phyloP scores from a whole-genome alignment of 2,888 invertebrate genomes.

The Ichneumon xanthorius region DNA sequence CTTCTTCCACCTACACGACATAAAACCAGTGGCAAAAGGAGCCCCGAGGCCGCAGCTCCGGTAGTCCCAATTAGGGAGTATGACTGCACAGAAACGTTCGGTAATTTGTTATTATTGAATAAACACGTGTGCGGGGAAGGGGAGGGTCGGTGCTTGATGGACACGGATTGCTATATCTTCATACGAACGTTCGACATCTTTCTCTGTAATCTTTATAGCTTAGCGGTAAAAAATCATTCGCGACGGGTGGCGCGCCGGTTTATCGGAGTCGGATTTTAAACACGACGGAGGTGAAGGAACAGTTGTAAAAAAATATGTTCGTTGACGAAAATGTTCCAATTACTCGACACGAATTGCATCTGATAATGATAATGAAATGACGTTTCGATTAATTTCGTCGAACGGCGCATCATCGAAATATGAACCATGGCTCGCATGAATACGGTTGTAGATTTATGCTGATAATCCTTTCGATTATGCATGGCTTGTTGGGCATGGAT shows the following conservation, averaged over 20 bases:
- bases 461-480: slow-evolving; percentile 1
- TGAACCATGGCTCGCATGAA: not conserved
- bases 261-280: not conserved
- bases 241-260: not conserved
- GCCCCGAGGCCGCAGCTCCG: slow-evolving; percentile 62
- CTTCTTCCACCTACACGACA: slow-evolving; percentile 67
- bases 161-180: slow-evolving; percentile 31
- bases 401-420: slow-evolving; percentile 2
- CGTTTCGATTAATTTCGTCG: slow-evolving; percentile 25
- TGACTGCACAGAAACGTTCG: slow-evolving; percentile 82
- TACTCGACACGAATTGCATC: not conserved
- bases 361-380: not conserved
- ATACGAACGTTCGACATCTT: slow-evolving; percentile 5
- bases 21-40: slow-evolving; percentile 55
- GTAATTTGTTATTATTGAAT: slow-evolving; percentile 83
- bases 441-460: slow-evolving; percentile 11
- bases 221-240: slow-evolving; percentile 11
- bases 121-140: slow-evolving; percentile 73
- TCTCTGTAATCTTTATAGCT: slow-evolving; percentile 34
- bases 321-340: not conserved
- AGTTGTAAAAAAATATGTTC: not conserved
- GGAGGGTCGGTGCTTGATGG: slow-evolving; percentile 9
- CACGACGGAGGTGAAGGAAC: not conserved
- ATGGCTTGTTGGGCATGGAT: slow-evolving; percentile 22
- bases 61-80: slow-evolving; percentile 83